Percentiles rank a stretch among this genome's conserved stretches.
Evolutionary conservation across 2,797 vertebrate species (phyloP).

Genomic region (Florisuga fusca): DNA sequence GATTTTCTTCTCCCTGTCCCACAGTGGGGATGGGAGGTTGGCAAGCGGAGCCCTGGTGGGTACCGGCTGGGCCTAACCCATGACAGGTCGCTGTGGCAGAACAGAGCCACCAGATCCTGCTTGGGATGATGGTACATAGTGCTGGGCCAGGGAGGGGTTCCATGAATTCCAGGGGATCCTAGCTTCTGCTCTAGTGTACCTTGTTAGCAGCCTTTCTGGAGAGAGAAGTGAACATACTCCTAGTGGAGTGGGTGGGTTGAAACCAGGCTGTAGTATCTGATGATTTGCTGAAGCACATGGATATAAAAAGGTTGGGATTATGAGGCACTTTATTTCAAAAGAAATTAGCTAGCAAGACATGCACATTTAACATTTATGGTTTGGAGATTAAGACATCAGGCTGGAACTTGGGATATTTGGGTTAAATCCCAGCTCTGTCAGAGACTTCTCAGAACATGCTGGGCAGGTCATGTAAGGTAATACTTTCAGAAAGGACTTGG

Average conservation of each 20-base stretch:
- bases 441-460: slow-evolving; percentile 8
- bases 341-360: slow-evolving; percentile 5
- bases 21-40: too few species aligned
- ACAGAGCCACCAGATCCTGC: neutral
- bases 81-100: neutral
- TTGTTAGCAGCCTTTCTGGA: neutral
- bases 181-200: neutral
- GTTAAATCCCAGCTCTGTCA: slow-evolving; percentile 44
- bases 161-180: neutral
- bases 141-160: neutral
- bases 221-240: neutral
- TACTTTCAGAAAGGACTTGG: slow-evolving; percentile 19
- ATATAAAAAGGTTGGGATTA: slow-evolving; percentile 40
- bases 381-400: slow-evolving; percentile 32
- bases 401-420: slow-evolving; percentile 16
- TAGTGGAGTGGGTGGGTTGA: neutral
- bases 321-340: slow-evolving; percentile 25
- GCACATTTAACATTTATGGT: neutral
- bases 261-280: neutral
- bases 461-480: neutral
- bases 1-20: too few species aligned
- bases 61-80: too few species aligned
- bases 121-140: fast-evolving
- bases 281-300: neutral
- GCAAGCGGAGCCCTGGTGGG: too few species aligned